A percentile compares a stretch with the other conserved stretches of the same genome.
Conservation (phyloP, 2,888 invertebrate species). For the Trichopoda pennipes region DNA sequence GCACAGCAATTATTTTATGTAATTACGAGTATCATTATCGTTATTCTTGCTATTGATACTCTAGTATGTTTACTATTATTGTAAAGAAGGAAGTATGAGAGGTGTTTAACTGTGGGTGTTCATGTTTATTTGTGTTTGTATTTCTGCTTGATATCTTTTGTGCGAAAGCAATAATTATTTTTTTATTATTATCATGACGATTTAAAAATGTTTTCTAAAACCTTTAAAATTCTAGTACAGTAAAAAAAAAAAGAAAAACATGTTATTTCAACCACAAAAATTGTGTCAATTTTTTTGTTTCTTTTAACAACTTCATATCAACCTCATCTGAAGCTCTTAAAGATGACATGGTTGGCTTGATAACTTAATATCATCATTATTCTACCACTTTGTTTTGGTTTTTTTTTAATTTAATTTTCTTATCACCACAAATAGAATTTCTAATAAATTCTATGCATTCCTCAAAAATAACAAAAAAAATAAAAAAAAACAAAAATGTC, state of each 20-base stretch:
- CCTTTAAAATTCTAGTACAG: too few relatives aligned
- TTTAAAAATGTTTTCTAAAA: too few relatives aligned
- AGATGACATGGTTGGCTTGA: too few relatives aligned
- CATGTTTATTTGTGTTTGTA: not conserved
- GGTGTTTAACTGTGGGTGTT: not conserved
- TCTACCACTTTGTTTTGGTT: not conserved
- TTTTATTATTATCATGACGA: not conserved
- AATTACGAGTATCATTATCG: conserved; percentile 24
- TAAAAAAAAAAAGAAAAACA: too few relatives aligned
- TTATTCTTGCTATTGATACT: not conserved
- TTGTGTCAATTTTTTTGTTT: too few relatives aligned
- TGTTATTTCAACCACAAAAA: too few relatives aligned
- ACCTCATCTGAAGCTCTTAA: too few relatives aligned
- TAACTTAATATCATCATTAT: conserved; percentile 7
- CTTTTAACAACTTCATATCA: too few relatives aligned
- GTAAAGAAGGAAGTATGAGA: not conserved
- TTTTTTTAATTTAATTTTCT: not conserved
- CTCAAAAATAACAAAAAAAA: not conserved
- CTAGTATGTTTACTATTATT: not conserved
- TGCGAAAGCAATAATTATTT: not conserved
- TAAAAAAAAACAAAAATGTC: not conserved
- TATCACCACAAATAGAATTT: conserved; percentile 16
- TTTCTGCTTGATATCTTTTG: not conserved
- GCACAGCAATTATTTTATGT: conserved; percentile 1
- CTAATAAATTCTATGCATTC: conserved; percentile 36